Conservation (phyloP, 2,888 invertebrate species). For the Aphodius granarius region DNA sequence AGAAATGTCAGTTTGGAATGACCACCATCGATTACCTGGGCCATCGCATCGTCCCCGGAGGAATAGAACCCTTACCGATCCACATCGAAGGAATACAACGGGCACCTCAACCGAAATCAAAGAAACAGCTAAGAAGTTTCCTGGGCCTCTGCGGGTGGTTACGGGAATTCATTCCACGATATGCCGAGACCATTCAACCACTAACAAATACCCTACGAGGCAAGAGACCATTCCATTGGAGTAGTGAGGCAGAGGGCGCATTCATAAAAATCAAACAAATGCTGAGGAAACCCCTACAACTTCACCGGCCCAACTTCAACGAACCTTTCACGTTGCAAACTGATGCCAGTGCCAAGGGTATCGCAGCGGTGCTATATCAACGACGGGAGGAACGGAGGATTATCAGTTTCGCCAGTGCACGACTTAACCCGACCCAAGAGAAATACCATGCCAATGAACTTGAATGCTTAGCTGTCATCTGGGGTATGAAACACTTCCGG, state of each 20-base stretch:
- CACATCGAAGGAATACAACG: slow-evolving; percentile 10
- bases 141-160: slow-evolving; percentile 36
- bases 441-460: slow-evolving; percentile 37
- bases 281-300: slow-evolving; percentile 17
- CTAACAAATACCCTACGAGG: slow-evolving; percentile 32
- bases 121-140: slow-evolving; percentile 15
- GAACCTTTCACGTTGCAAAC: slow-evolving; percentile 22
- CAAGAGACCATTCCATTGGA: slow-evolving; percentile 29
- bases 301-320: slow-evolving; percentile 8
- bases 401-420: slow-evolving; percentile 32
- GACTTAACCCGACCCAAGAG: slow-evolving; percentile 23
- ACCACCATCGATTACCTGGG: slow-evolving; percentile 17
- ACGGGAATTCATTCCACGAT: slow-evolving; percentile 35
- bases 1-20: slow-evolving; percentile 17
- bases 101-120: background rate
- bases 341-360: slow-evolving; percentile 33
- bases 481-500: slow-evolving; percentile 34
- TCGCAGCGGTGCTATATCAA: slow-evolving; percentile 37
- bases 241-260: slow-evolving; percentile 15
- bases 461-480: slow-evolving; percentile 37
- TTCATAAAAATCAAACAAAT: slow-evolving; percentile 26
- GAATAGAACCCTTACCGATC: slow-evolving; percentile 3
- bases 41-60: slow-evolving; percentile 4
- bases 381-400: slow-evolving; percentile 19
- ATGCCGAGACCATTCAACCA: slow-evolving; percentile 31